Conservation (phyloP, 2,888 invertebrate genomes). For the Macaria liturata region DNA sequence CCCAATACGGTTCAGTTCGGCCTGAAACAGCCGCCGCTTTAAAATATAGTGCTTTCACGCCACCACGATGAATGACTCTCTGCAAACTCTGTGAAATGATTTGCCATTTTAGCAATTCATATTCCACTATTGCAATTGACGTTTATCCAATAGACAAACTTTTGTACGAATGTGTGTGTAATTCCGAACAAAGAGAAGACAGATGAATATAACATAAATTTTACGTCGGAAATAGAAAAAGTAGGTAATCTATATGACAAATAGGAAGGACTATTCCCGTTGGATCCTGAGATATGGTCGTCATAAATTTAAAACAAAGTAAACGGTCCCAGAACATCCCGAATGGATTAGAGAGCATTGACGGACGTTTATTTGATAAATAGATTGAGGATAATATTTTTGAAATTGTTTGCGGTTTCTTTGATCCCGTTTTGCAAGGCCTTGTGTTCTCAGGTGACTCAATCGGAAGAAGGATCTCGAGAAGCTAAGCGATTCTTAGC, state of each 20-base stretch:
- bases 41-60: slow-evolving; percentile 48
- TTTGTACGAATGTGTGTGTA: slow-evolving; percentile 38
- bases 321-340: slow-evolving; percentile 51
- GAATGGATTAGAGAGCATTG: slow-evolving; percentile 59
- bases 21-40: slow-evolving; percentile 34
- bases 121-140: slow-evolving; percentile 38
- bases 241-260: slow-evolving; percentile 73
- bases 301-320: slow-evolving; percentile 72
- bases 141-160: slow-evolving; percentile 36
- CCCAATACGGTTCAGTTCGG: slow-evolving; percentile 44
- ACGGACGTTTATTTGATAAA: slow-evolving; percentile 55
- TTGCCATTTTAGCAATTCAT: slow-evolving; percentile 45
- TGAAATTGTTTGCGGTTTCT: slow-evolving; percentile 34
- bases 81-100: slow-evolving; percentile 51
- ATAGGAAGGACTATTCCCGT: slow-evolving; percentile 63
- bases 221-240: slow-evolving; percentile 62
- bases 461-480: slow-evolving; percentile 14
- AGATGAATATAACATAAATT: slow-evolving; percentile 55
- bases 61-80: slow-evolving; percentile 48
- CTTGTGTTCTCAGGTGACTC: slow-evolving; percentile 18
- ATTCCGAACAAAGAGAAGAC: slow-evolving; percentile 41
- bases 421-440: slow-evolving; percentile 23
- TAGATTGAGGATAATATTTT: slow-evolving; percentile 48
- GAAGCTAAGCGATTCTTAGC: slow-evolving; percentile 22
- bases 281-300: slow-evolving; percentile 62